These are phyloP conservation scores for Luscinia megarhynchos DNA, from an alignment of 2,797 vertebrate genomes.

Conservation along the genomic window DNA sequence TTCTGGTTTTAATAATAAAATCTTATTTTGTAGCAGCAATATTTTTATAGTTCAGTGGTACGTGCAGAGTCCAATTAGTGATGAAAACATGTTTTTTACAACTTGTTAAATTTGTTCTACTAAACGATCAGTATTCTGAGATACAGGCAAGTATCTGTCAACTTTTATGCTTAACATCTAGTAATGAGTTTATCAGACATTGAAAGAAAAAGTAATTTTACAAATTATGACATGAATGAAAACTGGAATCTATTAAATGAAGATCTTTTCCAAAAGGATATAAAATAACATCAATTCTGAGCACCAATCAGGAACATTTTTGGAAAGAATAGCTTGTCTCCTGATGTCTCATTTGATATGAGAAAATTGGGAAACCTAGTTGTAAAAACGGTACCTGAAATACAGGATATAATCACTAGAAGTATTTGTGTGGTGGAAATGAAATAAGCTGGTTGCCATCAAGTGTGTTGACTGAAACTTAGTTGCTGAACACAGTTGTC, in stretches of 20 bases:
- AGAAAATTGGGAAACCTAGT: background rate
- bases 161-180: background rate
- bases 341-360: background rate
- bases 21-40: background rate
- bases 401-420: background rate
- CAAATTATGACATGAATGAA: background rate
- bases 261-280: background rate
- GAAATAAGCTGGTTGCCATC: background rate
- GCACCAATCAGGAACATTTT: background rate
- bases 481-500: background rate
- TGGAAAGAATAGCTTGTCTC: background rate
- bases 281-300: background rate
- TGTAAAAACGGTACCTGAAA: background rate
- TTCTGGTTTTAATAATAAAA: background rate
- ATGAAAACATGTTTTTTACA: background rate
- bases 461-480: background rate
- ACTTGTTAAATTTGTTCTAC: background rate
- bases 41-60: background rate
- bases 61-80: background rate
- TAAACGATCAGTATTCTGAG: background rate
- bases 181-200: background rate
- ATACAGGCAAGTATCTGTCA: background rate
- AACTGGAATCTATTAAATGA: background rate
- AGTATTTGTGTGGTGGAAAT: background rate
- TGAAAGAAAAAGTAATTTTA: background rate